Conservation (phyloP, 2,797 vertebrate genomes). For the Hippocampus kuda region DNA sequence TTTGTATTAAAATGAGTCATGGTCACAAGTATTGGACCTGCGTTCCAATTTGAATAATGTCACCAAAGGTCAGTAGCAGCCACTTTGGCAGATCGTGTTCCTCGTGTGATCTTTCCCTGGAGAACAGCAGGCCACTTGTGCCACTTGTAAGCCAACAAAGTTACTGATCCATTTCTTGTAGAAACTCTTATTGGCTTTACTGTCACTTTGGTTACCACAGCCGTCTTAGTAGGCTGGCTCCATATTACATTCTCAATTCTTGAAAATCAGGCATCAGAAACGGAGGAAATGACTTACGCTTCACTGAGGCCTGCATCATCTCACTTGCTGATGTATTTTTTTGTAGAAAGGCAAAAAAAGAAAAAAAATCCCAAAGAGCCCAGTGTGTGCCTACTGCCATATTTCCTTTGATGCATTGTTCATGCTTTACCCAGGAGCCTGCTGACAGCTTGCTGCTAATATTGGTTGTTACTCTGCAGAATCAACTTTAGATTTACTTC, state of each 20-base stretch:
- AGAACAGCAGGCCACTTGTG: not conserved
- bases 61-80: slow-evolving; percentile 6
- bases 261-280: not conserved
- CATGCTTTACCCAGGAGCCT: not conserved
- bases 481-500: slow-evolving; percentile 1
- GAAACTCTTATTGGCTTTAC: not conserved
- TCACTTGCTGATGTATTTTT: slow-evolving; percentile 3
- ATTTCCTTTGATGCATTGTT: not conserved
- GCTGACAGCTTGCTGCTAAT: not conserved
- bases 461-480: not conserved
- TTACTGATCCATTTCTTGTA: slow-evolving; percentile 1
- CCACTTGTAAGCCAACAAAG: slow-evolving; percentile 3
- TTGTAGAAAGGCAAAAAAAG: not conserved
- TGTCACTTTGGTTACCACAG: slow-evolving; percentile 2
- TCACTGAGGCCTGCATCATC: not conserved
- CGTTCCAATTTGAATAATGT: slow-evolving; percentile 5
- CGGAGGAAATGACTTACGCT: not conserved
- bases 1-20: not conserved
- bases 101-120: not conserved
- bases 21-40: not conserved
- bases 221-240: not conserved
- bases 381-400: not conserved
- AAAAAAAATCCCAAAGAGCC: not conserved
- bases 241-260: slow-evolving; percentile 1
- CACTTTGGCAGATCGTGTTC: not conserved